Percentiles rank a stretch among this genome's conserved stretches.
phyloP scores from a whole-genome alignment of 2,888 invertebrate genomes.

The Harpalus rufipes region DNA sequence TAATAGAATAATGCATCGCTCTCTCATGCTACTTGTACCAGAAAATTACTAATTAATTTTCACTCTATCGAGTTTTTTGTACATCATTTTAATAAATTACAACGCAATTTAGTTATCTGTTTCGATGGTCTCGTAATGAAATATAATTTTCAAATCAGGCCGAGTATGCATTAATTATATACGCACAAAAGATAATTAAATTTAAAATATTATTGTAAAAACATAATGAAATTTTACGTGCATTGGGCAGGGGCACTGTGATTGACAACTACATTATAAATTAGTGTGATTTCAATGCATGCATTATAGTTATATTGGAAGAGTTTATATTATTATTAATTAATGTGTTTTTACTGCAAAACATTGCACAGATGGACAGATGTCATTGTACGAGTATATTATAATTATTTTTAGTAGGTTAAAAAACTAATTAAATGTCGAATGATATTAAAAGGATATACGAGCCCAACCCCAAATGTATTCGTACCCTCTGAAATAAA shows the following conservation, averaged over 20 bases:
- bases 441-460: too few species aligned
- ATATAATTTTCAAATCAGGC: conserved; percentile 30
- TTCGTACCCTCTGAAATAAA: too few species aligned
- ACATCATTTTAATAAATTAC: conserved; percentile 24
- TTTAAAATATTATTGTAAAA: conserved; percentile 41
- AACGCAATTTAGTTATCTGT: conserved; percentile 35
- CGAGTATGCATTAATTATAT: conserved; percentile 14
- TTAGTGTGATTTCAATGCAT: conserved; percentile 9
- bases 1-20: conserved; percentile 16
- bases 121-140: conserved; percentile 32
- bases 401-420: too few species aligned
- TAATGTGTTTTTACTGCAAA: background rate
- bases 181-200: conserved; percentile 37
- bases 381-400: too few species aligned
- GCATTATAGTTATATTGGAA: conserved; percentile 4
- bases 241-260: background rate
- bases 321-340: background rate
- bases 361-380: background rate
- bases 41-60: conserved; percentile 27
- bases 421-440: too few species aligned
- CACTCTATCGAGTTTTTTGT: conserved; percentile 26
- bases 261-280: conserved; percentile 42
- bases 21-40: conserved; percentile 1
- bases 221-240: conserved; percentile 33
- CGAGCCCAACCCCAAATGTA: too few species aligned